Base-by-base conservation (phyloP, 2,113 vertebrate species). In the Xerus inauris region DNA sequence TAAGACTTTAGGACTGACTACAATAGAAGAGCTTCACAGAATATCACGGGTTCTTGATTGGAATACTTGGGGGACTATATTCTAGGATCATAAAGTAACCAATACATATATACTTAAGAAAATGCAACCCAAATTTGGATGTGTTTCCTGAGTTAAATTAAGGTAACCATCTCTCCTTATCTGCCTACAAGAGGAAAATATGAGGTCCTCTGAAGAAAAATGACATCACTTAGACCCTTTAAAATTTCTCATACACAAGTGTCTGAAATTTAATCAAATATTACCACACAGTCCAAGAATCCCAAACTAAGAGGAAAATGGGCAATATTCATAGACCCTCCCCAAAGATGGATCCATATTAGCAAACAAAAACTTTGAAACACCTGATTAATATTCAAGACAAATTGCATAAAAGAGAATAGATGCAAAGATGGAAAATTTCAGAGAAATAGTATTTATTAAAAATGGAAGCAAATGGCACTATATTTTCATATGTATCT, bases 201-300 rank as follows among this genome's bases (percentile, higher is more conserved):
- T 57, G 35, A 94, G 93, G 54, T 7, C 64, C 67, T 92, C 80
- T 83, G 20, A 24, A 64, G 79, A 87, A 94, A 92, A 94, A 94
- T 49, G 9, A 30, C 47, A 77, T 59, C 47, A 73, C 76, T 35
- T 72, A 57, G 9, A 47, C 17, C 42, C 67, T 90, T 40, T 79
- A 40, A 75, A 90, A 69, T 2, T 97, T 90, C 69, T 77, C 30
- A 22, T 65, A 35, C 32, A 80, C 22, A 88, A n/a, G 54, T 57
- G 77, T 82, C 45, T 96, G 40, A 72, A 83, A 94, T n/a, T n/a
- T 89, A 96, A 83, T 89, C 17, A 71, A 77, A 81, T 85, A 73
- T 6, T 80, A 75, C 8, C 19, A 91, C 19, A 93, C 54, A 80
- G 71, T 42, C 4, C 51, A 72, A 91, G 32, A 85, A 47, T 7